A percentile compares a stretch with the other conserved stretches of the same genome.
Conservation (phyloP, 2,797 vertebrate species). For the Sciaenops ocellatus region DNA sequence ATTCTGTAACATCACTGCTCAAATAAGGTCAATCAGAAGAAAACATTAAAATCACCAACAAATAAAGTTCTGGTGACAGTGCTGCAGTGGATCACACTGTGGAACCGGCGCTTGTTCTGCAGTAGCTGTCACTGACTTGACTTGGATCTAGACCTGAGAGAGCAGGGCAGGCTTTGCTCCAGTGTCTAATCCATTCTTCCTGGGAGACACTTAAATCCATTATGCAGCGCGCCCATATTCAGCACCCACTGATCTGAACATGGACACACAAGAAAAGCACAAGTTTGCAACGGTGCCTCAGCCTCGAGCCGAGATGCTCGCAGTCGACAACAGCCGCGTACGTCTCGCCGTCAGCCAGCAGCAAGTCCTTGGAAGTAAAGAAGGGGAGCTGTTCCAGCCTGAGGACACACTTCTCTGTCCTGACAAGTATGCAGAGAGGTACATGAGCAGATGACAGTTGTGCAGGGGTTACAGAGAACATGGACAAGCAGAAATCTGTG, state of each 20-base stretch:
- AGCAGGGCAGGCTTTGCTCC: slow-evolving; percentile 54
- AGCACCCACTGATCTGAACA: slow-evolving; percentile 45
- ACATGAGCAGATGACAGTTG: slow-evolving; percentile 31
- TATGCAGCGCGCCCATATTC: slow-evolving; percentile 59
- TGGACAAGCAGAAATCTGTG: slow-evolving; percentile 11
- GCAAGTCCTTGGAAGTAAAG: slow-evolving; percentile 45
- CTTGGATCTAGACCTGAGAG: slow-evolving; percentile 46
- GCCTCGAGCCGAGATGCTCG: slow-evolving; percentile 17
- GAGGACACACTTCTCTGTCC: slow-evolving; percentile 14
- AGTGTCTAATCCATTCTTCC: slow-evolving; percentile 70
- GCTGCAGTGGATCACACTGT: slow-evolving; percentile 25
- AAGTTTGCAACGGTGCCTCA: slow-evolving; percentile 37
- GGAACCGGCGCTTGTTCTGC: slow-evolving; percentile 39
- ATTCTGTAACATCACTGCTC: no score
- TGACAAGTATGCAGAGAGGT: slow-evolving; percentile 24
- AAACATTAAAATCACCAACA: background rate
- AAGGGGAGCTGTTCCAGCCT: slow-evolving; percentile 12
- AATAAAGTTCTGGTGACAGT: slow-evolving; percentile 1
- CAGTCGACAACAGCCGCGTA: slow-evolving; percentile 34
- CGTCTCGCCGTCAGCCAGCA: slow-evolving; percentile 36
- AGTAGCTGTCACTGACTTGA: slow-evolving; percentile 35
- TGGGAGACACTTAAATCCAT: slow-evolving; percentile 69
- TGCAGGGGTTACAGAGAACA: slow-evolving; percentile 23
- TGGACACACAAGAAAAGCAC: slow-evolving; percentile 31
- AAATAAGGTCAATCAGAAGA: background rate